Conservation (phyloP, 2,113 vertebrate species). For the Oncorhynchus mykiss region DNA sequence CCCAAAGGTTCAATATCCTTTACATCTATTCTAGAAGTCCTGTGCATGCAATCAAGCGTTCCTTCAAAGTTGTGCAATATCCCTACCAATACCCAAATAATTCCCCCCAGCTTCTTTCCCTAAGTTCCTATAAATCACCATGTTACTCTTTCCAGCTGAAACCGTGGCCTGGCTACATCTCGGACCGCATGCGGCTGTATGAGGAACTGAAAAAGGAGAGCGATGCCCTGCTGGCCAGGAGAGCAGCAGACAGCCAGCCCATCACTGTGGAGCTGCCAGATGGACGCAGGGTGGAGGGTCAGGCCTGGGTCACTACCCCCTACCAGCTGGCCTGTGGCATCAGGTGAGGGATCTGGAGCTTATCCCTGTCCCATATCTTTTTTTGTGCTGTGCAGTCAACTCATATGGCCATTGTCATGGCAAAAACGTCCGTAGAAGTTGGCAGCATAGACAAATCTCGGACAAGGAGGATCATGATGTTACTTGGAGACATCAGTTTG, state of each 20-base stretch:
- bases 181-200: slow-evolving; percentile 85
- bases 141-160: slow-evolving; percentile 62
- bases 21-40: neutral
- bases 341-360: slow-evolving; percentile 74
- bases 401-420: neutral
- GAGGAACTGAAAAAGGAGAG: slow-evolving; percentile 88
- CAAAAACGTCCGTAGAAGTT: no score
- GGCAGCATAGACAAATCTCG: neutral
- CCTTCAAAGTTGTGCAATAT: neutral
- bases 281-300: slow-evolving; percentile 78
- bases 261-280: slow-evolving; percentile 86
- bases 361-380: no score
- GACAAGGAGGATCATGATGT: no score
- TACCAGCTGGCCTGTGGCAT: slow-evolving; percentile 88
- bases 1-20: neutral
- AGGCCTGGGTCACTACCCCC: slow-evolving; percentile 90
- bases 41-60: neutral
- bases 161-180: slow-evolving; percentile 84
- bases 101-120: neutral
- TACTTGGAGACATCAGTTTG: no score
- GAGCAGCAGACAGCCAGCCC: slow-evolving; percentile 74
- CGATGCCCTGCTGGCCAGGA: slow-evolving; percentile 80
- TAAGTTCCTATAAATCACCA: neutral
- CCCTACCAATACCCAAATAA: neutral
- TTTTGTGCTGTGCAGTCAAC: no score